Evolutionary conservation across 2,888 invertebrate genomes (phyloP), one percentile per base, ranked within the genome.

Genomic region (Caenorhabditis sp.): DNA sequence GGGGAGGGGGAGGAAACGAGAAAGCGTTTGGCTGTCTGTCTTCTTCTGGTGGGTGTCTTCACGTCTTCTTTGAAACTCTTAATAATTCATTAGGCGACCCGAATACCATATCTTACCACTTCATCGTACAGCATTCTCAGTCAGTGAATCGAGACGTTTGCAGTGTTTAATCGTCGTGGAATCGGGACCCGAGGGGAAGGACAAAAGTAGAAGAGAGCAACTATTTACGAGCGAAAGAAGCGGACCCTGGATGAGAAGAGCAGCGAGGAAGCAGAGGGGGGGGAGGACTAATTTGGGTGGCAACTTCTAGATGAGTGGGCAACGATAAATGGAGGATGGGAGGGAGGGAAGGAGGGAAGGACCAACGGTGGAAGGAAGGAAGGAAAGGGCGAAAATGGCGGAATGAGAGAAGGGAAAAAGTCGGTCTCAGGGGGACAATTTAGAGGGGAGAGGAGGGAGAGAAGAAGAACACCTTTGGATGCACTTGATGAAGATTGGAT

Each of bases 281-380:
- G 22, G 50, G 4, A 26, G 53, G 53, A 58, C 72, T 58, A 72
- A 72, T 65, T 65, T 37, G 28, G 56, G 64, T 35, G 64, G 56
- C 50, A 51, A 44, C 72, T 72, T 72, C 72, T 72, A 72, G 72
- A 72, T 72, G 72, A 72, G 65, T 72, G 72, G 72, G 72, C 72
- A 65, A 26, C 56, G 64, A 65, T 72, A 65, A 72, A 71, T 71
- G 71, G 62, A 40, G 51, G 51, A 4, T 22, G 20, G 20, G 24
- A 60, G 37, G 51, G 28, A 15, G 37, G 13, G 28, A 53, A 26
- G 15, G 20, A 47, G 26, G 47, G 51, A 58, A 28, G 22, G 18
- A 51, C 8, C 22, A 11, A 8, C 18, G 51, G 20, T 22, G 20
- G 20, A 37, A 60, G 24, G 15, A 26, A 47, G 20, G 20, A 37